Evolutionary conservation across 2,888 invertebrate species (phyloP), one percentile per base, ranked within the genome.

Genomic region (Exephanes ischioxanthus): DNA sequence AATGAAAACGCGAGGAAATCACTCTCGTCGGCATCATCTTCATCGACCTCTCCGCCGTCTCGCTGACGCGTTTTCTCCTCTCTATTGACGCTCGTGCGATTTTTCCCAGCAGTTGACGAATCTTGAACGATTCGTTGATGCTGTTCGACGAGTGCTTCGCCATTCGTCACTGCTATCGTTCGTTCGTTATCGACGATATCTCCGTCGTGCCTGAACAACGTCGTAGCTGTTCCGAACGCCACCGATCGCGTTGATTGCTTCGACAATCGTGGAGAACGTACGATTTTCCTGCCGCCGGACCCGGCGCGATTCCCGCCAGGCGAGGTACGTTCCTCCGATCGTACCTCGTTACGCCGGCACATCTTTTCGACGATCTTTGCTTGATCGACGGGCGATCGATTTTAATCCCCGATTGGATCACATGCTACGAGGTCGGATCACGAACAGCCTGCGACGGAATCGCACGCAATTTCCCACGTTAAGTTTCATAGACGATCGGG

Each of bases 291-390:
- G 55, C 66, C 77, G 77, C 66, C 77, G 77, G 77, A 77, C 67
- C 66, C 66, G 67, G 53, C 37, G 66, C 41, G 67, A 67, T 41
- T 67, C 53, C 77, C 80, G 80, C 80, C 79, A 77, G 80, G 75
- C 83, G 85, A 87, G 87, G 82, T 86, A 88, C 84, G 86, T 87
- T 86, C 83, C 87, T 87, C 87, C 87, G 86, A 85, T 87, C 86
- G 85, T 87, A 87, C 80, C 86, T 80, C 86, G 80, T 81, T 83
- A 58, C 77, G 72, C 80, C 80, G 81, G 86, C 77, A 80, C 87
- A 87, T 87, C 61, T 85, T 87, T 83, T 68, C 78, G 22, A 77
- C 80, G 71, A 22, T 80, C 73, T 80, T 72, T 77, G 37, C 37
- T 72, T 67, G 83, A 83, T 80, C 83, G 77, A 77, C 76, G 58